These are phyloP conservation scores for Amphiprion percula DNA, from an alignment of 2,113 vertebrate species.

Conservation along the genomic window DNA sequence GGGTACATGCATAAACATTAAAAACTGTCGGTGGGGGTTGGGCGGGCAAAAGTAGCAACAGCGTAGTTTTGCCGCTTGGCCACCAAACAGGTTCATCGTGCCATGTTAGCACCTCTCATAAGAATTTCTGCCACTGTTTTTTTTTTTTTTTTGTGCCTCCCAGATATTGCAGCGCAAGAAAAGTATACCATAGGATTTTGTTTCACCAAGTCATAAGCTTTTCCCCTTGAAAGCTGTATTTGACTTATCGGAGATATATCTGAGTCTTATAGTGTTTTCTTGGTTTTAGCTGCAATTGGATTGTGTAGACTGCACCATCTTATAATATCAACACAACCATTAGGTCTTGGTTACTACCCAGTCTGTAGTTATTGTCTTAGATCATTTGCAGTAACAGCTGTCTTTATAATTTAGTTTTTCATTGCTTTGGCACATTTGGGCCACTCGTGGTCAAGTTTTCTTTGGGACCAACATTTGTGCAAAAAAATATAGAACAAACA, in stretches of 20 bases:
- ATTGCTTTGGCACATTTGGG: conserved; percentile 68
- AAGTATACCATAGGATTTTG: conserved; percentile 6
- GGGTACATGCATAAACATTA: no score
- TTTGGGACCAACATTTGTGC: conserved; percentile 52
- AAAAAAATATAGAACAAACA: conserved; percentile 67
- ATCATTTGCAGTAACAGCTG: conserved; percentile 78
- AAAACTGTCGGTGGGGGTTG: no score
- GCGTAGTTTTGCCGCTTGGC: background rate
- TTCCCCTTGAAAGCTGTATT: conserved; percentile 13
- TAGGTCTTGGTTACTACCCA: conserved; percentile 50
- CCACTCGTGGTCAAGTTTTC: conserved; percentile 67
- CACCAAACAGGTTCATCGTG: background rate
- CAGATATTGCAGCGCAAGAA: conserved; percentile 8
- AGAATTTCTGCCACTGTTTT: background rate
- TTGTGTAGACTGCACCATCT: conserved; percentile 52
- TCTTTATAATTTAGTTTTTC: conserved; percentile 73
- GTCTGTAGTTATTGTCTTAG: conserved; percentile 63
- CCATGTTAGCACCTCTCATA: conserved; percentile 11
- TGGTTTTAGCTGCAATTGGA: conserved; percentile 69
- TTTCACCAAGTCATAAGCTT: conserved; percentile 20
- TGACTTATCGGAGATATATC: conserved; percentile 43
- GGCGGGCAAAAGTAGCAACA: no score
- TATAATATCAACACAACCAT: conserved; percentile 64
- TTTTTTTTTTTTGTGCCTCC: background rate
- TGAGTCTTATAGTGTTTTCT: conserved; percentile 40